These are phyloP conservation scores for Cuculus canorus DNA, from an alignment of 2,797 vertebrate species.

Conservation along the genomic window DNA sequence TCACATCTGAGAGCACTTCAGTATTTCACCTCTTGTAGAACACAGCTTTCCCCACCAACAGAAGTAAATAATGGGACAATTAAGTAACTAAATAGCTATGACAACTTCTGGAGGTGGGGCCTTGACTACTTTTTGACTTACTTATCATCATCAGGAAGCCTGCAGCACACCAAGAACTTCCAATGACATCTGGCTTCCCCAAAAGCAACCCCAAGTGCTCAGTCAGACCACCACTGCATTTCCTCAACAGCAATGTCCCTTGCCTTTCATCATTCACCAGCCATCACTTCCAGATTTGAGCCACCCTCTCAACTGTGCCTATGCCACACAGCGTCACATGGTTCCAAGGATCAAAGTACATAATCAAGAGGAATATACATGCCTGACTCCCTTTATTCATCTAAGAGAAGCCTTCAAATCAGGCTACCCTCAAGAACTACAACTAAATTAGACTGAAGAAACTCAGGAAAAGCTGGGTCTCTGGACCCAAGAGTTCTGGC, in stretches of 20 bases:
- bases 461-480: background rate
- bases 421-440: rapidly evolving
- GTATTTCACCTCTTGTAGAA: background rate
- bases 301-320: background rate
- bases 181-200: background rate
- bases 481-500: background rate
- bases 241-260: background rate
- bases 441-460: background rate
- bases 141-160: background rate
- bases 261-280: background rate
- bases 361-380: background rate
- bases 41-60: background rate
- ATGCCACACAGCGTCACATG: background rate
- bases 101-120: too few species aligned
- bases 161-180: background rate
- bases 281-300: background rate
- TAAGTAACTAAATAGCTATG: background rate
- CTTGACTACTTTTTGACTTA: background rate
- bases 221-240: background rate
- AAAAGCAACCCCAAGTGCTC: background rate
- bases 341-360: background rate
- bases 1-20: background rate
- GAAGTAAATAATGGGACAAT: background rate
- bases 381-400: background rate
- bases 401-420: background rate